A percentile compares a stretch with the other conserved stretches of the same genome.
Evolutionary conservation across 2,113 vertebrate species (phyloP).

Genomic region (Ciconia boyciana): DNA sequence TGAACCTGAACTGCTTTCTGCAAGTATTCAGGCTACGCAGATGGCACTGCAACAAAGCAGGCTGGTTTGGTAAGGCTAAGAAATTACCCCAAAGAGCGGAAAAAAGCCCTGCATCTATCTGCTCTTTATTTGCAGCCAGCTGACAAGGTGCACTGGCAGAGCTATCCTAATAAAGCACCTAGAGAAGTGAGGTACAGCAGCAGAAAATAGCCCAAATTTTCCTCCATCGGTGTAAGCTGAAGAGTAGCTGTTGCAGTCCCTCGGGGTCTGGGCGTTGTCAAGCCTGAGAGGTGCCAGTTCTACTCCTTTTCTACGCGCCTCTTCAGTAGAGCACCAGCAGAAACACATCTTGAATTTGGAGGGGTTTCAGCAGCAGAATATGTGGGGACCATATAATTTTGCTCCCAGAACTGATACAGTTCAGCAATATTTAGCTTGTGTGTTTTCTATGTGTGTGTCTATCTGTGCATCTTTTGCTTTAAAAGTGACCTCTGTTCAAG

Average conservation of each 20-base stretch:
- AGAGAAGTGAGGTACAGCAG: background rate
- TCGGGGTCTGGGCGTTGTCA: rapidly evolving
- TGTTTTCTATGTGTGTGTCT: background rate
- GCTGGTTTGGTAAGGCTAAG: background rate
- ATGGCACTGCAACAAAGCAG: background rate
- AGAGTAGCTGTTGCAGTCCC: background rate
- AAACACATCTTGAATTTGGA: background rate
- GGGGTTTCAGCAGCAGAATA: background rate
- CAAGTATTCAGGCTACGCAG: background rate
- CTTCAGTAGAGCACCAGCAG: background rate
- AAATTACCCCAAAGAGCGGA: background rate
- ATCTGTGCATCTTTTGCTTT: background rate
- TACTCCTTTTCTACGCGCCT: rapidly evolving
- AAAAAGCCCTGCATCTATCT: background rate
- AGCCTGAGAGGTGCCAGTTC: background rate
- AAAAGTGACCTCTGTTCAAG: background rate
- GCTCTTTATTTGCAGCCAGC: background rate
- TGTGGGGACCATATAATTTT: background rate
- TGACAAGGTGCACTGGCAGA: background rate
- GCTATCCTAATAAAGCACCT: background rate
- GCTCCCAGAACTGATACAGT: background rate
- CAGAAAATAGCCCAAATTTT: background rate
- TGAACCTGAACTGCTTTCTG: background rate
- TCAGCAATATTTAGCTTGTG: background rate
- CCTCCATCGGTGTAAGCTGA: background rate